Conservation (phyloP, 2,797 vertebrate species). For the Chelmon rostratus region DNA sequence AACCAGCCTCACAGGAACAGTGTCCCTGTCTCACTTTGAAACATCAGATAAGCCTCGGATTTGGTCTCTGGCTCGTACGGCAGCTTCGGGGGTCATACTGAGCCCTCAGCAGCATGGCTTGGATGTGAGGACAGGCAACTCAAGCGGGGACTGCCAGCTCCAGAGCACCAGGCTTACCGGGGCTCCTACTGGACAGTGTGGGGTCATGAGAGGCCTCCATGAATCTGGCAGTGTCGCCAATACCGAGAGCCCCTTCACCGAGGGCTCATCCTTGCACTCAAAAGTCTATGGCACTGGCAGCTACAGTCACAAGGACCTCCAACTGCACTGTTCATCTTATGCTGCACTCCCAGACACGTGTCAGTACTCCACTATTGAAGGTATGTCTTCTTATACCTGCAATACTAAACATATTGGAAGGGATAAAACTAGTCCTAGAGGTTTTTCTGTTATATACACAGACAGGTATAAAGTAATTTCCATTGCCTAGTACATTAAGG, state of each 20-base stretch:
- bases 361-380: slow-evolving; percentile 90
- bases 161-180: slow-evolving; percentile 76
- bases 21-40: slow-evolving; percentile 85
- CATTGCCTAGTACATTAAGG: background rate
- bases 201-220: slow-evolving; percentile 77
- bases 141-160: slow-evolving; percentile 83
- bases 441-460: too few relatives aligned
- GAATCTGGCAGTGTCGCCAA: slow-evolving; percentile 72
- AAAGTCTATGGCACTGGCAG: slow-evolving; percentile 87
- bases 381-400: slow-evolving; percentile 75
- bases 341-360: slow-evolving; percentile 87
- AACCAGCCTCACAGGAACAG: slow-evolving; percentile 52
- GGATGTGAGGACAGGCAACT: slow-evolving; percentile 80
- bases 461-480: background rate
- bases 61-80: slow-evolving; percentile 95
- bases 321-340: slow-evolving; percentile 89
- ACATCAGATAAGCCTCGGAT: slow-evolving; percentile 91
- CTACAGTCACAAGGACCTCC: slow-evolving; percentile 89
- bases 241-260: slow-evolving; percentile 82
- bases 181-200: slow-evolving; percentile 76
- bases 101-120: slow-evolving; percentile 76
- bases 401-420: background rate
- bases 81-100: slow-evolving; percentile 84
- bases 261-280: slow-evolving; percentile 81
- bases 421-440: background rate